Conservation (phyloP, 2,113 vertebrate genomes). For the Pagrus major region DNA sequence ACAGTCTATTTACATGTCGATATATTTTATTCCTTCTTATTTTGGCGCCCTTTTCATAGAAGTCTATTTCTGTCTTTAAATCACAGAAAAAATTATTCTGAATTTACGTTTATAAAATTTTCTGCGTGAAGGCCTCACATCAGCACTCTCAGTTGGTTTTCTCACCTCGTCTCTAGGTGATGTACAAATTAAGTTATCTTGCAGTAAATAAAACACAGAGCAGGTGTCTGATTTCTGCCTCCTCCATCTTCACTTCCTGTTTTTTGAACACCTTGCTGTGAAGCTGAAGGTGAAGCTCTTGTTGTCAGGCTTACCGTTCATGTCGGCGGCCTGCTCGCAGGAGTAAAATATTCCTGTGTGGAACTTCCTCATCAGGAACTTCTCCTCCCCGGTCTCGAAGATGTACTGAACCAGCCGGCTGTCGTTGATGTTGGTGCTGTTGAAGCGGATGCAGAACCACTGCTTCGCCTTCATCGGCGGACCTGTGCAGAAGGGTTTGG, state of each 20-base stretch:
- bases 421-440: constrained; percentile 81
- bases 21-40: neutral
- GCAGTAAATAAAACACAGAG: neutral
- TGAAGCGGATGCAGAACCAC: constrained; percentile 87
- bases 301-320: constrained; percentile 83
- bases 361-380: constrained; percentile 87
- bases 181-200: neutral
- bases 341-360: constrained; percentile 92
- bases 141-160: neutral
- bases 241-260: constrained; percentile 32
- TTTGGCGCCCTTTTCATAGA: neutral
- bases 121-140: neutral
- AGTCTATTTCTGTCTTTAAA: neutral
- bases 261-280: neutral
- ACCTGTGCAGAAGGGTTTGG: constrained; percentile 89
- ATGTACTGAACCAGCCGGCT: constrained; percentile 89
- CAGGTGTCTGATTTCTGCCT: neutral
- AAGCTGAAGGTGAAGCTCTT: neutral
- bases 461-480: constrained; percentile 75
- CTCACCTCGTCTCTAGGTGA: neutral
- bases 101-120: neutral
- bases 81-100: neutral
- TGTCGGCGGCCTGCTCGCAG: constrained; percentile 87
- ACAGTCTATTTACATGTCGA: neutral
- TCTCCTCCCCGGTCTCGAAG: constrained; percentile 91